A percentile compares a stretch with the other conserved stretches of the same genome.
phyloP scores from a whole-genome alignment of 2,797 vertebrate genomes.

The Champsocephalus esox region DNA sequence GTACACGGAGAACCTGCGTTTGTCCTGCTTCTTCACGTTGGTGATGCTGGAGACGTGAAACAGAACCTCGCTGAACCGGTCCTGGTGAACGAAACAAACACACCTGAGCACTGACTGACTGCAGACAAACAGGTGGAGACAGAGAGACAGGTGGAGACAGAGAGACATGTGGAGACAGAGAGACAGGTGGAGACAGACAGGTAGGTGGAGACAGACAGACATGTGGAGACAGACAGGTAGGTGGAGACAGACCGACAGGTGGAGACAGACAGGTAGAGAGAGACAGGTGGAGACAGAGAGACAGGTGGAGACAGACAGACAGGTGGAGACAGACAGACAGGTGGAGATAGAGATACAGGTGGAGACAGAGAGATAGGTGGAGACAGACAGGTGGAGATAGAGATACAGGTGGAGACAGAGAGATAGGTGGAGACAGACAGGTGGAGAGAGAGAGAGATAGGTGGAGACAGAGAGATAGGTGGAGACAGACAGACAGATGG shows the following conservation, averaged over 20 bases:
- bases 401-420: not conserved
- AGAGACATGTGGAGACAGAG: too few species aligned
- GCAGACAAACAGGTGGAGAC: not conserved
- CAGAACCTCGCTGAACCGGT: constrained; percentile 82
- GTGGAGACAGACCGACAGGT: too few species aligned
- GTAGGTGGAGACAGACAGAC: not conserved
- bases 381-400: not conserved
- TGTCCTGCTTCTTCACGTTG: constrained; percentile 76
- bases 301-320: too few species aligned
- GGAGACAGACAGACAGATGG: too few species aligned
- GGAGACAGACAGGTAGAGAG: too few species aligned
- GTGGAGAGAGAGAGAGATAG: too few species aligned
- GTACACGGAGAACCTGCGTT: constrained; percentile 76
- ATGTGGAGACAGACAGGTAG: not conserved
- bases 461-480: too few species aligned
- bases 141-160: not conserved
- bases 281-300: too few species aligned
- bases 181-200: not conserved
- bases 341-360: not conserved
- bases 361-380: not conserved
- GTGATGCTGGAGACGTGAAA: constrained; percentile 85
- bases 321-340: too few species aligned
- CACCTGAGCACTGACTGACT: not conserved
- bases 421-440: not conserved
- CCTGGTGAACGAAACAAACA: constrained; percentile 57